These are phyloP conservation scores for Linhomoeus sp. DNA, from an alignment of 2,888 invertebrate species.

Conservation along the genomic window DNA sequence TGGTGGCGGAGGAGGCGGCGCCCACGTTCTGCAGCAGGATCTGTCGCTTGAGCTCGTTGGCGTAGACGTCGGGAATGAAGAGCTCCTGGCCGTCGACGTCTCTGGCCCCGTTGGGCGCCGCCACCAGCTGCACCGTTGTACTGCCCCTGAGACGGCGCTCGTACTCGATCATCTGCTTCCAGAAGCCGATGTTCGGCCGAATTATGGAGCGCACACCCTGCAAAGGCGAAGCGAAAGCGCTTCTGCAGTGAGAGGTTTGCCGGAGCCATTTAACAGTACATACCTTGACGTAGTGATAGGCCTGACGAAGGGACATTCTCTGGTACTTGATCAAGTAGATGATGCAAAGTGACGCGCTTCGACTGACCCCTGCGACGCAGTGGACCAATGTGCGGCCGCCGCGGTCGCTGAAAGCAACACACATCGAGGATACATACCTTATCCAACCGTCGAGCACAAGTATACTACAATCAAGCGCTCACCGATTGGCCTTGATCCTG, in stretches of 20 bases:
- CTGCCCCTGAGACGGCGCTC: slow-evolving; percentile 35
- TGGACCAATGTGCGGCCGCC: slow-evolving; percentile 55
- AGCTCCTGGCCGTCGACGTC: slow-evolving; percentile 1
- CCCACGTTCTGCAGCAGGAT: neutral
- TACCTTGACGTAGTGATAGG: slow-evolving; percentile 14
- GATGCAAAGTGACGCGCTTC: slow-evolving; percentile 61
- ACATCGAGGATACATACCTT: too few species aligned
- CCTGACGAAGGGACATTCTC: slow-evolving; percentile 44
- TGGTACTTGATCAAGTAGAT: slow-evolving; percentile 70
- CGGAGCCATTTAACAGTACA: neutral
- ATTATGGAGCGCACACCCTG: slow-evolving; percentile 54
- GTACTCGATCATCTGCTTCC: slow-evolving; percentile 64
- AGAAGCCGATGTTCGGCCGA: slow-evolving; percentile 72
- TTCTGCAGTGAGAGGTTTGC: neutral
- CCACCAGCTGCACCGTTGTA: slow-evolving; percentile 7
- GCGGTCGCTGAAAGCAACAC: slow-evolving; percentile 11
- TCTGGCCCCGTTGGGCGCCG: neutral
- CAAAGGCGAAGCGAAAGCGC: too few species aligned
- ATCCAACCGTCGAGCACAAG: too few species aligned
- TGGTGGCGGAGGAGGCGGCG: neutral
- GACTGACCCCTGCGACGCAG: slow-evolving; percentile 70
- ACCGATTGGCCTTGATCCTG: slow-evolving; percentile 14
- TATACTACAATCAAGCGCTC: too few species aligned
- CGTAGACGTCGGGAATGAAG: slow-evolving; percentile 5
- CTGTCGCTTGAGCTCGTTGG: neutral